A percentile compares a stretch with the other conserved stretches of the same genome.
Evolutionary conservation across 2,113 vertebrate genomes (phyloP).

Genomic region (Menidia beryllina): DNA sequence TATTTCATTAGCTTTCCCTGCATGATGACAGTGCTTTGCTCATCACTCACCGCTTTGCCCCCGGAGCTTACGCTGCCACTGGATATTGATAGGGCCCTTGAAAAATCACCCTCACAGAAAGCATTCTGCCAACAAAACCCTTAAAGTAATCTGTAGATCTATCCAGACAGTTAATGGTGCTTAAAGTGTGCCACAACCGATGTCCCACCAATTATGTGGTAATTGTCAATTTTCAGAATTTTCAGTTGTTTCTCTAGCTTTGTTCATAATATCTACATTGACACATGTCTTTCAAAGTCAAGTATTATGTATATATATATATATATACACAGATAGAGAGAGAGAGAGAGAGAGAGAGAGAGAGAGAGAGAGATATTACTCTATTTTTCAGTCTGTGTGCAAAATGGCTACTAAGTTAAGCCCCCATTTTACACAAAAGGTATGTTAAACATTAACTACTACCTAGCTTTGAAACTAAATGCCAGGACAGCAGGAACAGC

Average conservation of each 20-base stretch:
- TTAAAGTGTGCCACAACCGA: slow-evolving; percentile 58
- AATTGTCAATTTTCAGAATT: slow-evolving; percentile 35
- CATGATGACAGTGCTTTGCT: slow-evolving; percentile 50
- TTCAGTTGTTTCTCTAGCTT: slow-evolving; percentile 1
- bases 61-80: slow-evolving; percentile 59
- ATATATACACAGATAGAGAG: no score
- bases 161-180: slow-evolving; percentile 69
- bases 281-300: not conserved
- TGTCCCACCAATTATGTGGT: slow-evolving; percentile 59
- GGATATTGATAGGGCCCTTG: slow-evolving; percentile 70
- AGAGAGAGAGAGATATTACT: no score
- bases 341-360: no score
- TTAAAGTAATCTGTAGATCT: slow-evolving; percentile 69
- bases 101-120: slow-evolving; percentile 71
- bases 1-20: slow-evolving; percentile 55
- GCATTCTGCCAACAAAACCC: slow-evolving; percentile 60
- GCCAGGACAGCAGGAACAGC: slow-evolving; percentile 38
- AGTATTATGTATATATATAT: no score
- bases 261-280: not conserved
- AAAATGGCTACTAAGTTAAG: slow-evolving; percentile 21
- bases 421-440: slow-evolving; percentile 18
- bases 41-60: slow-evolving; percentile 67
- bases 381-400: not conserved
- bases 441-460: slow-evolving; percentile 28
- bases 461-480: slow-evolving; percentile 58